A percentile compares a stretch with the other conserved stretches of the same genome.
These are phyloP conservation scores for Hyaena hyaena DNA, from an alignment of 2,113 vertebrate genomes.

Conservation along the genomic window DNA sequence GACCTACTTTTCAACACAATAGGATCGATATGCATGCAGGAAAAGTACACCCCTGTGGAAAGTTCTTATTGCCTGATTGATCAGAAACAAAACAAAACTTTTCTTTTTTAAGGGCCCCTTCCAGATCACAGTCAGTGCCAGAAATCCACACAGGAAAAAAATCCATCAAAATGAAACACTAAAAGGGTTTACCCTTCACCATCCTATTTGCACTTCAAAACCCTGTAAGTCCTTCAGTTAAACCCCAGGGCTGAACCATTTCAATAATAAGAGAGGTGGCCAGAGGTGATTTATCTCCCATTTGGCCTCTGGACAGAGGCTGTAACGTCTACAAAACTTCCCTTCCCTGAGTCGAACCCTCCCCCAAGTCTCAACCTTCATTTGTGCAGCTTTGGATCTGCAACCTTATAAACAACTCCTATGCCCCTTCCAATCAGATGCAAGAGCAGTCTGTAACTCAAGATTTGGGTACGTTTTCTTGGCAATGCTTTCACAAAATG, in stretches of 20 bases:
- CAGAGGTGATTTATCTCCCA: conserved; percentile 88
- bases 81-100: conserved; percentile 92
- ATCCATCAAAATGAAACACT: conserved; percentile 90
- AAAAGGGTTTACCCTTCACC: conserved; percentile 89
- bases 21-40: conserved; percentile 88
- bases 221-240: conserved; percentile 87
- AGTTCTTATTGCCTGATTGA: conserved; percentile 89
- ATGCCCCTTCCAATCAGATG: conserved; percentile 48
- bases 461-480: conserved; percentile 62
- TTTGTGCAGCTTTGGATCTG: conserved; percentile 61
- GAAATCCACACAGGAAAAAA: conserved; percentile 88
- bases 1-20: conserved; percentile 90
- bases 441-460: conserved; percentile 52
- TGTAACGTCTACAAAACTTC: conserved; percentile 84
- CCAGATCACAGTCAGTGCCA: conserved; percentile 91
- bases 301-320: conserved; percentile 87
- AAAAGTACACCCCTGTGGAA: conserved; percentile 87
- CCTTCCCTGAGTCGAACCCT: conserved; percentile 62
- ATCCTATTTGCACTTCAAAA: conserved; percentile 91
- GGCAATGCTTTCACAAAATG: conserved; percentile 48
- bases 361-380: conserved; percentile 40
- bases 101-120: conserved; percentile 83
- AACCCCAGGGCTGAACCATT: conserved; percentile 88
- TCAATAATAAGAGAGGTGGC: conserved; percentile 88
- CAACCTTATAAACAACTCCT: conserved; percentile 71